Evolutionary conservation across 2,888 invertebrate genomes (phyloP), one percentile per base, ranked within the genome.

Genomic region (Antitype chi): DNA sequence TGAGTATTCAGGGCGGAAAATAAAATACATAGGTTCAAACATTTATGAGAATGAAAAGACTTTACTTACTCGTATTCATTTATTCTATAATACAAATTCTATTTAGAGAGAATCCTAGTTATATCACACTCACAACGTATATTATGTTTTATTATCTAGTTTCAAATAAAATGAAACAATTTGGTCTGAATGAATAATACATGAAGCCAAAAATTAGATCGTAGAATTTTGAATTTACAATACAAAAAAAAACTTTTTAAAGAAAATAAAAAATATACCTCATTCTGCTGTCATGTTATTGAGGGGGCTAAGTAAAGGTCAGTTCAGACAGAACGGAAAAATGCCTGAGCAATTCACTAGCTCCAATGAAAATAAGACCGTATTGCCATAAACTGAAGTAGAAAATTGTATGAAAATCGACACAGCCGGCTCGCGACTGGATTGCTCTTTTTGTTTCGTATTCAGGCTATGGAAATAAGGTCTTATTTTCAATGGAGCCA

Each of bases 1-100:
- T 32, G 9, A 38, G 23, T 5, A 15, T 15, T 70, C n/a, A 47
- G 17, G 4, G 11, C 11, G 23, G 6, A 25, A 71, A 52, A 25
- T 25, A 68, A 49, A 66, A 49, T 8, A 20, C 9, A 6, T 47
- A 9, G 9, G 6, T 28, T 28, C 63, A 70, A 23, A 15, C 1
- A 69, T 53, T 15, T 32, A 23, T 1, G 20, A 25, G 8, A 73
- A 80, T 52, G 0, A 72, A 80, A 78, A 62, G 0, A 62, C 66
- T 17, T 53, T 0, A 17, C 0, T 25, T 43, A 43, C 52, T 76
- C 20, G 17, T 60, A 53, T 70, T 71, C 62, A 69, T 84, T 82
- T 82, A 78, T 74, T 81, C 53, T 60, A 73, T 64, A n/a, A 82
- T 82, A 81, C 43, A 81, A 75, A 52, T 84, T 67, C 62, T 75